Percentiles rank a stretch among this genome's conserved stretches.
Evolutionary conservation across 2,113 vertebrate genomes (phyloP).

Genomic region (Serranochromis macrocephalus): DNA sequence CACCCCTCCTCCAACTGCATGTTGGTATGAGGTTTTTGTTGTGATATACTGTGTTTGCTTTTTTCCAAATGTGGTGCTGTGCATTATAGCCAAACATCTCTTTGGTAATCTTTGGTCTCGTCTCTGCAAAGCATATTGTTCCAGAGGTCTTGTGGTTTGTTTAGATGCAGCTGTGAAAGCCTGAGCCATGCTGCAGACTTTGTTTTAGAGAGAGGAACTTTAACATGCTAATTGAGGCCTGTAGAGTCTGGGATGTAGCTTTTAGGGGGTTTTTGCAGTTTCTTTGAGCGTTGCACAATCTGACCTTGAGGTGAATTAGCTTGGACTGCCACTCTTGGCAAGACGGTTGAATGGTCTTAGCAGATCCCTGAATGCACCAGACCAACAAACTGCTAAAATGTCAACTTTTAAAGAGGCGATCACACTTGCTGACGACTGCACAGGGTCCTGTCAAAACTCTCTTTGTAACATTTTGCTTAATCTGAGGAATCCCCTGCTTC

Average conservation of each 20-base stretch:
- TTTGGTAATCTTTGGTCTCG: not conserved
- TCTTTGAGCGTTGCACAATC: not conserved
- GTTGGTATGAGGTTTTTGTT: not conserved
- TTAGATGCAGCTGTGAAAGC: not conserved
- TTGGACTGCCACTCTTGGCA: not conserved
- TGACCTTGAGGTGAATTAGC: not conserved
- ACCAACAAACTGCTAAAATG: not conserved
- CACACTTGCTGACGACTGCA: not conserved
- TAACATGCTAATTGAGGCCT: not conserved
- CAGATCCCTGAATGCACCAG: not conserved
- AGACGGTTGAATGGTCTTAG: not conserved
- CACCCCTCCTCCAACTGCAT: not conserved
- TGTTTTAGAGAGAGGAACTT: not conserved
- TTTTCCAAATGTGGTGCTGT: not conserved
- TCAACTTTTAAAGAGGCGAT: not conserved
- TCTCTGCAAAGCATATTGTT: not conserved
- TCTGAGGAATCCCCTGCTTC: not conserved
- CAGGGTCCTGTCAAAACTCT: not conserved
- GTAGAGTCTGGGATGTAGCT: not conserved
- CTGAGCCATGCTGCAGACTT: not conserved
- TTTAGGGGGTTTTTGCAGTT: rapidly evolving
- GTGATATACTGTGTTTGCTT: not conserved
- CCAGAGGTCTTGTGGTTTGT: not conserved
- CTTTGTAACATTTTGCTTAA: not conserved
- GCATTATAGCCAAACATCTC: not conserved